Evolutionary conservation across 2,113 vertebrate species (phyloP).

Genomic region (Dipodomys merriami): DNA sequence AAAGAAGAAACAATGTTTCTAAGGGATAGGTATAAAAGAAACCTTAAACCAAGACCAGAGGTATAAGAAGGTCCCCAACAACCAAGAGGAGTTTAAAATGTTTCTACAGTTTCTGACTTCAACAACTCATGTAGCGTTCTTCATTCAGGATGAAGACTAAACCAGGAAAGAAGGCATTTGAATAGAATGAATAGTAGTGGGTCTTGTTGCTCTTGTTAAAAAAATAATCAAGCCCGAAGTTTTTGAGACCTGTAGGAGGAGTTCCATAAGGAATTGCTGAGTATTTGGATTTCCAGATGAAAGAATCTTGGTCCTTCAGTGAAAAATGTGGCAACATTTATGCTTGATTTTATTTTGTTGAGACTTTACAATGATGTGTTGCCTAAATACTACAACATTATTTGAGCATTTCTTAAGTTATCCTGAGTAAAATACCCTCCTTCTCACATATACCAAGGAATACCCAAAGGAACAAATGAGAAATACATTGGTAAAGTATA

Average conservation of each 20-base stretch:
- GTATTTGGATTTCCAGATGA: neutral
- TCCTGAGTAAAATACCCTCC: neutral
- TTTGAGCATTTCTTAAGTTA: constrained; percentile 2
- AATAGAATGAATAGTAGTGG: no score
- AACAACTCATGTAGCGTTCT: no score
- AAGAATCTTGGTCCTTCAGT: neutral
- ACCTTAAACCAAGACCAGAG: neutral
- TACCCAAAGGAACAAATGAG: neutral
- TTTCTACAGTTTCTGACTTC: neutral
- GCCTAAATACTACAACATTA: neutral
- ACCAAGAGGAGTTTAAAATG: neutral
- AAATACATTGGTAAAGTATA: neutral
- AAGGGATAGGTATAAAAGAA: neutral
- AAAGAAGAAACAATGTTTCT: neutral
- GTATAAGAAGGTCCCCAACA: neutral
- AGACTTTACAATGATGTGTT: neutral
- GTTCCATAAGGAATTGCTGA: neutral
- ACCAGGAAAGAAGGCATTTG: no score
- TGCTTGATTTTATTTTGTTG: neutral
- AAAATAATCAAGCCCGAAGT: neutral
- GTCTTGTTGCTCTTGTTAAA: neutral
- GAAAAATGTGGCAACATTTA: constrained; percentile 21
- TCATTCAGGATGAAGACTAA: no score
- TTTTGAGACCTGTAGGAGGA: neutral
- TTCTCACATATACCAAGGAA: neutral